Evolutionary conservation across 2,797 vertebrate species (phyloP).

Genomic region (Pelobates cultripes): DNA sequence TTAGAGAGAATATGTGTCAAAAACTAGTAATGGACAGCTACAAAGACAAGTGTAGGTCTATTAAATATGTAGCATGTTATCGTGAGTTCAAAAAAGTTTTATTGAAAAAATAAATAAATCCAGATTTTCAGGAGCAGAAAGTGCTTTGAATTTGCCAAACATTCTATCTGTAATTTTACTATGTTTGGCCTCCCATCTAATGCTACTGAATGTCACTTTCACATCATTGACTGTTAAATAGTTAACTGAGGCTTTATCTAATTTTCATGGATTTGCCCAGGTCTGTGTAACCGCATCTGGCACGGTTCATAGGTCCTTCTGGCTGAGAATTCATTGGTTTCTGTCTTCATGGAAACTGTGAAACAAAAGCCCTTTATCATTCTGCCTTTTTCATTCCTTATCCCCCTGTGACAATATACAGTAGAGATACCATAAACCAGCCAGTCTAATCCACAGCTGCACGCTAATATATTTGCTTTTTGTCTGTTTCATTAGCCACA

Average conservation of each 20-base stretch:
- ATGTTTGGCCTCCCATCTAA: not conserved
- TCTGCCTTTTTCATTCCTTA: slow-evolving; percentile 7
- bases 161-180: too few relatives aligned
- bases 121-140: too few relatives aligned
- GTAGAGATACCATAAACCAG: slow-evolving; percentile 45
- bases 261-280: not conserved
- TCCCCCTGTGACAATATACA: slow-evolving; percentile 34
- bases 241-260: not conserved
- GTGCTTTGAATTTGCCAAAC: too few relatives aligned
- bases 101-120: too few relatives aligned
- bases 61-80: too few relatives aligned
- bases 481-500: slow-evolving; percentile 34
- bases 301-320: slow-evolving; percentile 31
- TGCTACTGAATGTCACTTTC: not conserved
- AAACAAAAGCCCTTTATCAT: slow-evolving; percentile 45
- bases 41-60: too few relatives aligned
- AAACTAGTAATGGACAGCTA: too few relatives aligned
- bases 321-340: slow-evolving; percentile 37
- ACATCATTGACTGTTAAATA: not conserved
- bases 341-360: slow-evolving; percentile 46
- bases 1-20: too few relatives aligned
- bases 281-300: slow-evolving; percentile 31
- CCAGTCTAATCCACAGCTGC: slow-evolving; percentile 5
- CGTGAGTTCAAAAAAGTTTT: too few relatives aligned
- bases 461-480: slow-evolving; percentile 29